phyloP scores from a whole-genome alignment of 1,140 invertebrate genomes.

The Calycopis cecrops region DNA sequence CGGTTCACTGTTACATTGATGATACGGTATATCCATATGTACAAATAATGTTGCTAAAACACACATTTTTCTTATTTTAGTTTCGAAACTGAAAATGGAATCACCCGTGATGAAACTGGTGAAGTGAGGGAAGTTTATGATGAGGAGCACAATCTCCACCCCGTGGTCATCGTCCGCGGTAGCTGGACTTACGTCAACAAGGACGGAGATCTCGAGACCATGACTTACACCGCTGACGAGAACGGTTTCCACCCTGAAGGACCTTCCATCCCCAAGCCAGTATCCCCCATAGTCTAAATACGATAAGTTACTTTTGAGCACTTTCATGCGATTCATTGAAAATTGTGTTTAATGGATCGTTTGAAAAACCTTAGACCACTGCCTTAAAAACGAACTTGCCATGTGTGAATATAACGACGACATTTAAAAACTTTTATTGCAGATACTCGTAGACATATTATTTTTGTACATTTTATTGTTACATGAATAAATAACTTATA shows the following conservation, averaged over 20 bases:
- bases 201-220: constrained; percentile 45
- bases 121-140: constrained; percentile 52
- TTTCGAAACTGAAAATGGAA: constrained; percentile 58
- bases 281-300: constrained; percentile 16
- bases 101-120: constrained; percentile 44
- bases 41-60: neutral
- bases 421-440: too few relatives aligned
- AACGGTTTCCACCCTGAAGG: constrained; percentile 72
- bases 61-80: constrained; percentile 32
- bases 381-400: too few relatives aligned
- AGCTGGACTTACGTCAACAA: constrained; percentile 48
- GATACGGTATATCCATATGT: too few relatives aligned
- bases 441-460: too few relatives aligned
- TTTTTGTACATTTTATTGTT: too few relatives aligned
- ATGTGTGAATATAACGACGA: too few relatives aligned
- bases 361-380: too few relatives aligned
- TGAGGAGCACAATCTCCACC: constrained; percentile 63
- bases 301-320: constrained; percentile 38
- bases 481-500: too few relatives aligned
- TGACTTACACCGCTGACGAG: constrained; percentile 75
- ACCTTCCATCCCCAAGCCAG: constrained; percentile 47
- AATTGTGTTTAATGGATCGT: too few relatives aligned
- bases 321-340: too few relatives aligned
- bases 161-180: constrained; percentile 58
- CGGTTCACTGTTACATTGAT: too few relatives aligned